phyloP scores from a whole-genome alignment of 2,888 invertebrate genomes.

The Rugalucina vietnamica region DNA sequence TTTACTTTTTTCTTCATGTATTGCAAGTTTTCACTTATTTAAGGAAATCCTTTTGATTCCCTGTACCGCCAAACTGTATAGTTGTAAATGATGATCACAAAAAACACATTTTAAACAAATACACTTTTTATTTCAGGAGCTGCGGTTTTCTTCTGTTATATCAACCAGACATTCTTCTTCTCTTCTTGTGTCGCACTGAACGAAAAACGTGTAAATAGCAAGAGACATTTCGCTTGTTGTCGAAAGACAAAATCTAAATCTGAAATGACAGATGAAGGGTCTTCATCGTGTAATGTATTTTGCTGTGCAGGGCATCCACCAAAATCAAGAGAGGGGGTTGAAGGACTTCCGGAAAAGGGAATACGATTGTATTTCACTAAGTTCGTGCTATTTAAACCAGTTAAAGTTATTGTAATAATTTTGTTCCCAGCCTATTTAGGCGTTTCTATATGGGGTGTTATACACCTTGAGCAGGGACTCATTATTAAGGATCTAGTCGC shows the following conservation, averaged over 20 bases:
- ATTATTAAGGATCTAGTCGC: slow-evolving; percentile 66
- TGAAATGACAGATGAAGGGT: slow-evolving; percentile 26
- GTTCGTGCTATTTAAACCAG: slow-evolving; percentile 49
- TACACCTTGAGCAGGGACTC: slow-evolving; percentile 68
- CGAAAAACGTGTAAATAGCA: slow-evolving; percentile 84
- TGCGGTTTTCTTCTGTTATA: slow-evolving; percentile 62
- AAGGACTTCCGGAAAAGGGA: slow-evolving; percentile 66
- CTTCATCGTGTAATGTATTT: slow-evolving; percentile 11
- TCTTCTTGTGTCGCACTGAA: slow-evolving; percentile 59
- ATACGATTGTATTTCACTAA: slow-evolving; percentile 61
- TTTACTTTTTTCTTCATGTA: too few relatives aligned
- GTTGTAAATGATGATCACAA: too few relatives aligned
- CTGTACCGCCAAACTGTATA: too few relatives aligned
- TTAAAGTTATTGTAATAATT: slow-evolving; percentile 63
- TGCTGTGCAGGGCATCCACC: slow-evolving; percentile 80
- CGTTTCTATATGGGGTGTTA: slow-evolving; percentile 69
- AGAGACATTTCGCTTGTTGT: slow-evolving; percentile 46
- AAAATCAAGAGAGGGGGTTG: slow-evolving; percentile 51
- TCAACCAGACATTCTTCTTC: slow-evolving; percentile 65
- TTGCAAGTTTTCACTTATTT: too few relatives aligned
- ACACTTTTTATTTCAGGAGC: slow-evolving; percentile 51
- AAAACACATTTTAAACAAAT: too few relatives aligned
- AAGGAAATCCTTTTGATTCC: too few relatives aligned
- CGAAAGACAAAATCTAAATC: slow-evolving; percentile 23
- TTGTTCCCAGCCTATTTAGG: slow-evolving; percentile 67